phyloP scores from a whole-genome alignment of 2,888 invertebrate species.

The Torymus texanus region DNA sequence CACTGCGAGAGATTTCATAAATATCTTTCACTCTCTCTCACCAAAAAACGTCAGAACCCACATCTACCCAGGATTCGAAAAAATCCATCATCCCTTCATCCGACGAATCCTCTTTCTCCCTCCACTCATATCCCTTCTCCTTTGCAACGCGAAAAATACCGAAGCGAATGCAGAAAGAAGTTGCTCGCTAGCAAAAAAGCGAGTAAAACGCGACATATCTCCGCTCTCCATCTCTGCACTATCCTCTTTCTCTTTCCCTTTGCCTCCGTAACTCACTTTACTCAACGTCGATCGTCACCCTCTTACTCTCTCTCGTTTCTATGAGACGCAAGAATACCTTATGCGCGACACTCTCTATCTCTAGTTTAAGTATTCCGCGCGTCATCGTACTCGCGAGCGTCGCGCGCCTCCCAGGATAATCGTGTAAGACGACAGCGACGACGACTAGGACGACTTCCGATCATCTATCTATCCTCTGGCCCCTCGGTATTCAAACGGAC shows the following conservation, averaged over 20 bases:
- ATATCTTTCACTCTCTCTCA: too few relatives aligned
- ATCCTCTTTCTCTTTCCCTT: too few relatives aligned
- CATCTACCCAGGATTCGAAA: slow-evolving; percentile 59
- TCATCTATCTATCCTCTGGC: slow-evolving; percentile 67
- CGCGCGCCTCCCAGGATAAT: slow-evolving; percentile 64
- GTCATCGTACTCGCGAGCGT: slow-evolving; percentile 41
- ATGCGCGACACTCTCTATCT: slow-evolving; percentile 63
- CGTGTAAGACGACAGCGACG: slow-evolving; percentile 64
- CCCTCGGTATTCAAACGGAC: slow-evolving; percentile 72
- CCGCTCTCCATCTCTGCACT: too few relatives aligned
- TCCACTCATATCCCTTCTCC: too few relatives aligned
- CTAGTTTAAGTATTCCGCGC: slow-evolving; percentile 69
- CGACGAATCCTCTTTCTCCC: too few relatives aligned
- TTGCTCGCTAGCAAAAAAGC: too few relatives aligned
- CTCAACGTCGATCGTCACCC: slow-evolving; percentile 46
- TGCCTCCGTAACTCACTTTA: slow-evolving; percentile 22
- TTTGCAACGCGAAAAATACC: too few relatives aligned
- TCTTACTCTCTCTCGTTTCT: neutral
- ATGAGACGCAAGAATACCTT: slow-evolving; percentile 66
- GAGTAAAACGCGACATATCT: too few relatives aligned
- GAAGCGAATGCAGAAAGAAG: too few relatives aligned
- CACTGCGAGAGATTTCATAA: too few relatives aligned
- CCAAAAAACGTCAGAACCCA: too few relatives aligned
- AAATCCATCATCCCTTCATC: neutral
- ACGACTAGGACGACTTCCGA: slow-evolving; percentile 55